Base-by-base conservation (phyloP, 2,797 vertebrate species). In the Thalassophryne amazonica region DNA sequence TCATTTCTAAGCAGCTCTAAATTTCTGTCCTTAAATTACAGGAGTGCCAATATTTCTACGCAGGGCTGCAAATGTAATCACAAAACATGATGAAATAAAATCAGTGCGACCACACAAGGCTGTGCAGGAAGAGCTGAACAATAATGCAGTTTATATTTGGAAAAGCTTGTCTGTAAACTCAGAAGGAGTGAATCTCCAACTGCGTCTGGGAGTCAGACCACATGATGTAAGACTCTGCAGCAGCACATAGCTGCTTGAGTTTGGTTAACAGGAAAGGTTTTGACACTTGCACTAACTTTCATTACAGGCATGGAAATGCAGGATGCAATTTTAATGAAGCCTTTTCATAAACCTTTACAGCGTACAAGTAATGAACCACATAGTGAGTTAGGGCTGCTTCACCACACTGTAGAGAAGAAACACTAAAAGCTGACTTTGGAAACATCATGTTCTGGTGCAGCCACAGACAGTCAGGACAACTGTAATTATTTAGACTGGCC, bases 321-420 rank as follows among this genome's bases (percentile, higher is more conserved):
- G 78, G 35, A 78, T 85, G 78, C 71, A 85, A 80, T 76, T 85
- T 85, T 85, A 85, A 85, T 81, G 80, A 85, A 83, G 73, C 50
- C 69, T 72, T 76, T 79, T 77, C 77, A 80, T 73, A 66, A 78
- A 72, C 50, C 67, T 75, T 76, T 60, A 63, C 56, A 30, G n/a
- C n/a, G n/a, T n/a, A n/a, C n/a, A n/a, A n/a, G 67, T 68, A 72
- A 83, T 64, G 69, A 78, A 74, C 66, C 78, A 64, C 77, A 76
- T 38, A 78, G 57, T 47, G 54, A 21, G 62, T 66, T 46, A 60
- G 4, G 17, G 36, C n/a, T 2, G 23, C 39, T 19, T 6, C 5
- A 46, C 65, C 58, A n/a, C 42, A 7, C 43, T 43, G 50, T 24
- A 22, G 27, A 19, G 19, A 56, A 18, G 30, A 63, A 54, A 53